A percentile compares a stretch with the other conserved stretches of the same genome.
These are phyloP conservation scores for Zaprionus ghesquierei DNA, from an alignment of 1,140 invertebrate species.

Conservation along the genomic window DNA sequence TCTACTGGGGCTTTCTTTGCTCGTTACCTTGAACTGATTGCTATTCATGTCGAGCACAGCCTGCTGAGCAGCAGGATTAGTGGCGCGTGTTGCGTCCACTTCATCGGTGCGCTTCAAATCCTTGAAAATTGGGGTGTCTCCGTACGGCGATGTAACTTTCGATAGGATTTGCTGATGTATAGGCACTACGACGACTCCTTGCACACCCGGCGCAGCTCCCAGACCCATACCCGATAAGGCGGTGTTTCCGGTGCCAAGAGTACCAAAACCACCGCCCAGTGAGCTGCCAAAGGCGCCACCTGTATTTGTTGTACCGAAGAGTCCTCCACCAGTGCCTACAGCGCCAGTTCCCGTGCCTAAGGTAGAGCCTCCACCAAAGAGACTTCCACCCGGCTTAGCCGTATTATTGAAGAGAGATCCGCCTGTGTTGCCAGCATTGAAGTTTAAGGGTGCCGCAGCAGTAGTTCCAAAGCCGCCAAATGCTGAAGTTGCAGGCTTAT, in stretches of 20 bases:
- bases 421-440: conserved; percentile 83
- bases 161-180: conserved; percentile 88
- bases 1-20: conserved; percentile 84
- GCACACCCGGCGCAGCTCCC: conserved; percentile 22
- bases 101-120: conserved; percentile 86
- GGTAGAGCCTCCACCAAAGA: conserved; percentile 80
- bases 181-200: conserved; percentile 67
- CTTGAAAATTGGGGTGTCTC: conserved; percentile 90
- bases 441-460: conserved; percentile 72
- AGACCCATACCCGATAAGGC: conserved; percentile 49
- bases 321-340: conserved; percentile 66
- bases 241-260: conserved; percentile 41
- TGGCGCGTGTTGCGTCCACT: conserved; percentile 89
- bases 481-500: conserved; percentile 83
- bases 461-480: conserved; percentile 81
- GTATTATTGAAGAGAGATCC: conserved; percentile 79
- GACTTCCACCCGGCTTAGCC: conserved; percentile 66
- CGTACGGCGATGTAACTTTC: conserved; percentile 89
- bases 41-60: conserved; percentile 84
- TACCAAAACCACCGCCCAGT: conserved; percentile 49
- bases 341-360: conserved; percentile 47
- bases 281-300: conserved; percentile 49
- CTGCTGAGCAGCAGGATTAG: conserved; percentile 88
- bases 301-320: conserved; percentile 83
- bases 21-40: conserved; percentile 86